Conservation (phyloP, 2,888 invertebrate genomes). For the Lottia scabra region DNA sequence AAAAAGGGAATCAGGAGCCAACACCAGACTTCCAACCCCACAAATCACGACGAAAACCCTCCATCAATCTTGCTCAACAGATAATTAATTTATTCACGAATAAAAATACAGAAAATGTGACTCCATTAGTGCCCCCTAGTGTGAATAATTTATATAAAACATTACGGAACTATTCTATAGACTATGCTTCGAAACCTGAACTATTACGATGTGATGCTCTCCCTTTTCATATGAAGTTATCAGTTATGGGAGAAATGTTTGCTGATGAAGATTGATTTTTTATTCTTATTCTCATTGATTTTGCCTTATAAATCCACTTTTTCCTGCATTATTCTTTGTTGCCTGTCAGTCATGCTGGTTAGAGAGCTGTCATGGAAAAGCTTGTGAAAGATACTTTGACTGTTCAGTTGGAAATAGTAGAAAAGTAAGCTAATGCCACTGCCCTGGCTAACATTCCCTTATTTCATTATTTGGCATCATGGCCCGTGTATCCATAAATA, state of each 20-base stretch:
- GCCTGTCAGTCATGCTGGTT: too few species aligned
- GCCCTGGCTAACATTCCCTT: too few species aligned
- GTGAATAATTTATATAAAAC: constrained; percentile 34
- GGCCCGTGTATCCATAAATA: too few species aligned
- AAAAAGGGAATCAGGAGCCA: constrained; percentile 9
- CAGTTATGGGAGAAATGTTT: constrained; percentile 83
- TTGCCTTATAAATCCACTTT: too few species aligned
- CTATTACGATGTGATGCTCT: constrained; percentile 84
- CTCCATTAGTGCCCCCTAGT: constrained; percentile 25
- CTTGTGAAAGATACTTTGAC: too few species aligned
- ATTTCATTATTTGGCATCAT: too few species aligned
- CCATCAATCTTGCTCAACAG: constrained; percentile 22
- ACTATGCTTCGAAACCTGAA: constrained; percentile 61
- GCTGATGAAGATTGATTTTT: constrained; percentile 23
- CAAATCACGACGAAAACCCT: neutral
- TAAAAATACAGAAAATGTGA: constrained; percentile 1
- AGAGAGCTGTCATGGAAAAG: too few species aligned
- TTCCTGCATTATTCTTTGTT: too few species aligned
- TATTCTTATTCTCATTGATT: too few species aligned
- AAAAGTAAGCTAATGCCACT: too few species aligned
- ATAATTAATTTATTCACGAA: constrained; percentile 26
- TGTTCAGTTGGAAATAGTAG: too few species aligned
- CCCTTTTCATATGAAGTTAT: constrained; percentile 82
- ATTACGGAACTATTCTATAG: constrained; percentile 43
- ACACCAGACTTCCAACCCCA: neutral